Base-by-base conservation (phyloP, 2,113 vertebrate genomes). In the Galbula dea region DNA sequence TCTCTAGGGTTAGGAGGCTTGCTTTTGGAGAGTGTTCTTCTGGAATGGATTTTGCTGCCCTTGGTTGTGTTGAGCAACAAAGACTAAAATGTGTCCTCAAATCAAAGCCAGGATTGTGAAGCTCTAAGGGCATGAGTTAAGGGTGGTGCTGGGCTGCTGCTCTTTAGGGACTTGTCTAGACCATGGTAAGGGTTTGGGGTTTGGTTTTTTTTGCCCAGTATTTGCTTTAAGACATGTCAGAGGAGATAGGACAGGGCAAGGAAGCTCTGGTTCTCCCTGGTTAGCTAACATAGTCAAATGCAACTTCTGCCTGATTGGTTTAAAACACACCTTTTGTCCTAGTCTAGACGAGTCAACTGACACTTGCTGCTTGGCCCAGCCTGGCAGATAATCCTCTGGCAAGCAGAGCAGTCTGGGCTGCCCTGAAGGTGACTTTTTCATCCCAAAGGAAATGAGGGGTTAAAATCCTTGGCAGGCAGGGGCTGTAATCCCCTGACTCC, bases 281-380 rank as follows among this genome's bases (percentile, higher is more conserved):
- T 52, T 77, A 83, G 41, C 54, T 90, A 16, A 49, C 54, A 14
- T 16, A 61, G 13, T 95, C 29, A 83, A 32, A 67, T 18, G 7
- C 43, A 86, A 23, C 12, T 90, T 74, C 39, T 90, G 76, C 80
- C 76, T 68, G 21, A 85, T 55, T 88, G 59, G 59, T 92, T 88
- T 78, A 74, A 89, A 93, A 89, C 55, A 67, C 6, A 29, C 48
- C 87, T 88, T 94, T 91, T 89, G 79, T 81, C 87, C 36, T 86
- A 45, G 79, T 88, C 82, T 77, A 86, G 82, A 67, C 79, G 63
- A 79, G 58, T 94, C 78, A 87, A 82, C 81, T 80, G 87, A 20
- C 57, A 52, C 61, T 72, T 46, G 83, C 78, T 92, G 51, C 39
- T 67, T 86, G 59, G 51, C 67, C 59, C 36, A 83, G 6, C 48